These are phyloP conservation scores for Trissolcus japonicus DNA, from an alignment of 2,888 invertebrate genomes.

Conservation along the genomic window DNA sequence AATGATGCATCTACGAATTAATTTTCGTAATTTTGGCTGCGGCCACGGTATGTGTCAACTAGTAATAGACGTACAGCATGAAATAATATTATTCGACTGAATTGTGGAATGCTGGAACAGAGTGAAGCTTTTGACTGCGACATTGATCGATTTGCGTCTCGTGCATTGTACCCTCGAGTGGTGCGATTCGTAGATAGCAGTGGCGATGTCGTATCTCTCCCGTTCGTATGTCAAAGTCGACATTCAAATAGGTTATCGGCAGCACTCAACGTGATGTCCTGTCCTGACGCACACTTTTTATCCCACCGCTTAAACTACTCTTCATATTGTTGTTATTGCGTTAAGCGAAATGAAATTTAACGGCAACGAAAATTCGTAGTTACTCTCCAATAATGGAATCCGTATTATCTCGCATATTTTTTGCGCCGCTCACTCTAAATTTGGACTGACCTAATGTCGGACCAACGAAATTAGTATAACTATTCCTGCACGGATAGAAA, in stretches of 20 bases:
- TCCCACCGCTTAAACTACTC: conserved; percentile 31
- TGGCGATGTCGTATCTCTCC: conserved; percentile 56
- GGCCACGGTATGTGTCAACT: conserved; percentile 30
- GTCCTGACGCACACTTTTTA: conserved; percentile 43
- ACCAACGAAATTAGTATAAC: too few relatives aligned
- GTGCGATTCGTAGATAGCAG: conserved; percentile 54
- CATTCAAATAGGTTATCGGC: conserved; percentile 57
- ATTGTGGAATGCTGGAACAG: conserved; percentile 50
- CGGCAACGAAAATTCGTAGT: too few relatives aligned
- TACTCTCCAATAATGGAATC: too few relatives aligned
- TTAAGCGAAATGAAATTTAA: conserved; percentile 22
- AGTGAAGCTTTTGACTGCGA: conserved; percentile 56
- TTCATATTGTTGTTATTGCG: conserved; percentile 47
- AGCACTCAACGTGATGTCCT: conserved; percentile 50
- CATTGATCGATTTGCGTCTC: conserved; percentile 58
- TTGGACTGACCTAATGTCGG: too few relatives aligned
- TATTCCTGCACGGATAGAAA: too few relatives aligned
- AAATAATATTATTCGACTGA: conserved; percentile 56
- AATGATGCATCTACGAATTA: conserved; percentile 38
- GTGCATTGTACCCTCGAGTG: conserved; percentile 56
- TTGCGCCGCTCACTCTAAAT: too few relatives aligned
- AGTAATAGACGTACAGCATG: conserved; percentile 46
- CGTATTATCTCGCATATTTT: too few relatives aligned
- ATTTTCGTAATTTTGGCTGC: conserved; percentile 41
- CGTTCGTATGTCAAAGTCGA: conserved; percentile 57